Base-by-base conservation (phyloP, 1,140 invertebrate genomes). In the Heliconius congener region DNA sequence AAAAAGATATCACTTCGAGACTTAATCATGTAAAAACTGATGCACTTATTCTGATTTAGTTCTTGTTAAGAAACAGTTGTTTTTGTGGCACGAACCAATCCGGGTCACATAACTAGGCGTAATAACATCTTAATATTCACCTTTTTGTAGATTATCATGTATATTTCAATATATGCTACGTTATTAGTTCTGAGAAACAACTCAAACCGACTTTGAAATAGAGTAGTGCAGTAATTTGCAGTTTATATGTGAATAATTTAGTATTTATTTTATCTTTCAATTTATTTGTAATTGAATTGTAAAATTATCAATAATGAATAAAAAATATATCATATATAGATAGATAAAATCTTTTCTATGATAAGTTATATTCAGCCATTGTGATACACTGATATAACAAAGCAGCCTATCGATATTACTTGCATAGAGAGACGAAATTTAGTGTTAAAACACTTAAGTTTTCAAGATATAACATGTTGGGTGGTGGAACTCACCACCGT, bases 1-100 rank as follows among this genome's bases (percentile, higher is more conserved):
- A 66, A 66, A 30, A 66, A 66, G 60, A 66, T 66, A 70, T 66
- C 74, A 76, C 74, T 75, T 75, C 34, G 57, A 8, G 60, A 37
- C 23, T 66, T 66, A 66, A 66, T 66, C 60, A 66, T 66, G 60
- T 23, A 66, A 66, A 66, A 66, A 66, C 60, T 16, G 23, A 66
- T 66, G 60, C 60, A 66, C 60, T 66, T 66, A 66, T 66, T 66
- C 13, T 66, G 60, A 66, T 66, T 66, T 66, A 66, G 19, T 66
- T 66, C 27, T 66, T 66, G 60, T 23, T 66, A 2, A 11, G 60
- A 27, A 11, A 66, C 4, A 30, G 23, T n/a, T 0, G 23, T 66
- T 66, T 66, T 66, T 66, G 13, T 66, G 23, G n/a, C 9, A 3
- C 60, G 13, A 13, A 30, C 60, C 27, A 66, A 66, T 66, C 23